phyloP scores from a whole-genome alignment of 2,113 vertebrate genomes.

The Chaetorhynchus papuensis region DNA sequence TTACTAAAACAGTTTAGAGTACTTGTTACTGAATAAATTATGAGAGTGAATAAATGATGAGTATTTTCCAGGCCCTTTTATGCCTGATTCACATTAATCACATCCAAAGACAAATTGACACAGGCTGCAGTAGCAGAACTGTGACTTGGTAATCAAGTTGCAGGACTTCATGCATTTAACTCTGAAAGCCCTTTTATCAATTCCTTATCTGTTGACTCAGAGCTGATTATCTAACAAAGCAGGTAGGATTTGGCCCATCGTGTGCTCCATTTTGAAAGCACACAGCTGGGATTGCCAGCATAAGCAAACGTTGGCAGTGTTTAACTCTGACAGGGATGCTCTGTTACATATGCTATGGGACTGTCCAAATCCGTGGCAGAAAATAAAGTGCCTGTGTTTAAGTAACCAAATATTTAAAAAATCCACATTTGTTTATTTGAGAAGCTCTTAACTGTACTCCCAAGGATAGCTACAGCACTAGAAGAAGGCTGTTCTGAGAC shows the following conservation, averaged over 20 bases:
- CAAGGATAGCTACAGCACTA: background rate
- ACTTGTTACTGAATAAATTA: background rate
- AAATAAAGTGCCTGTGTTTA: slow-evolving; percentile 37
- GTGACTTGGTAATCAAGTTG: background rate
- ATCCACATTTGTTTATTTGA: background rate
- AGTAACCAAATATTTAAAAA: slow-evolving; percentile 4
- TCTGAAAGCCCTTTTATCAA: background rate
- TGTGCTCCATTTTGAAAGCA: background rate
- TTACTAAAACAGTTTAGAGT: background rate
- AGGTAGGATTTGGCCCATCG: background rate
- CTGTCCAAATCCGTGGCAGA: slow-evolving; percentile 27
- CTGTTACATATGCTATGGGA: slow-evolving; percentile 4
- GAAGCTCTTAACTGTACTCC: background rate
- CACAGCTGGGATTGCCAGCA: background rate
- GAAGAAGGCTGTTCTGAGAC: background rate
- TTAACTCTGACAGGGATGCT: background rate
- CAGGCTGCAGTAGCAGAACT: background rate
- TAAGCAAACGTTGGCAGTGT: slow-evolving; percentile 27
- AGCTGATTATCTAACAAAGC: background rate
- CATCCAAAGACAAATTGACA: background rate
- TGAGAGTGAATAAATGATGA: background rate
- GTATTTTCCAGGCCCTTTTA: background rate
- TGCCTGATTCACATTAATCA: background rate
- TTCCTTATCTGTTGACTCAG: background rate
- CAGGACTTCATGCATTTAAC: background rate